phyloP scores from a whole-genome alignment of 2,113 vertebrate genomes.

The Ceyx cyanopectus region DNA sequence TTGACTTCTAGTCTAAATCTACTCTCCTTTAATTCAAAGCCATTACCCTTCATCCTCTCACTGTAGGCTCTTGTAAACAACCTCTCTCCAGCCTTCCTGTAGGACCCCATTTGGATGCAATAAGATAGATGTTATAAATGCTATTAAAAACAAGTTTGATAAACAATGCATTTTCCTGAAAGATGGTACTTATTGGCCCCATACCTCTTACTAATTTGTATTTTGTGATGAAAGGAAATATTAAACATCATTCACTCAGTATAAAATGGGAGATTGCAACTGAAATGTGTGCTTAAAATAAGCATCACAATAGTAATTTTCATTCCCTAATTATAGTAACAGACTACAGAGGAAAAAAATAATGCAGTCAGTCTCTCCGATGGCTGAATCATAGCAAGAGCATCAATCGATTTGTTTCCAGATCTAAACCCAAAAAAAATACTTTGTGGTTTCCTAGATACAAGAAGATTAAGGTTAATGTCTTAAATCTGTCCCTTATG shows the following conservation, averaged over 20 bases:
- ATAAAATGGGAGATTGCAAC: background rate
- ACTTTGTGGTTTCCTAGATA: background rate
- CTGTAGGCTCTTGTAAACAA: too few species aligned
- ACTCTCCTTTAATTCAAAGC: background rate
- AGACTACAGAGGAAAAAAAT: background rate
- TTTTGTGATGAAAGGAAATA: background rate
- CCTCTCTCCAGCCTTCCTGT: too few species aligned
- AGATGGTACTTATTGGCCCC: background rate
- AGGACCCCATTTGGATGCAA: too few species aligned
- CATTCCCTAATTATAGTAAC: background rate
- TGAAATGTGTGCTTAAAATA: background rate
- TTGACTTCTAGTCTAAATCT: background rate
- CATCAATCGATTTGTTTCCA: conserved; percentile 14
- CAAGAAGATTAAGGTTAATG: background rate
- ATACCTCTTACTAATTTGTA: background rate
- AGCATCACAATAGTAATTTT: background rate
- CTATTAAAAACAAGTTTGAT: background rate
- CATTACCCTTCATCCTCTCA: too few species aligned
- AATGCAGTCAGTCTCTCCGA: background rate
- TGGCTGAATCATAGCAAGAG: conserved; percentile 34
- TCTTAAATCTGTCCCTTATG: background rate
- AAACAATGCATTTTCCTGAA: background rate
- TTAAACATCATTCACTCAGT: background rate
- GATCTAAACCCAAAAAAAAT: background rate
- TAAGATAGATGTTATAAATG: background rate